Conservation (phyloP, 2,888 invertebrate genomes). For the Isotomurus palustris region DNA sequence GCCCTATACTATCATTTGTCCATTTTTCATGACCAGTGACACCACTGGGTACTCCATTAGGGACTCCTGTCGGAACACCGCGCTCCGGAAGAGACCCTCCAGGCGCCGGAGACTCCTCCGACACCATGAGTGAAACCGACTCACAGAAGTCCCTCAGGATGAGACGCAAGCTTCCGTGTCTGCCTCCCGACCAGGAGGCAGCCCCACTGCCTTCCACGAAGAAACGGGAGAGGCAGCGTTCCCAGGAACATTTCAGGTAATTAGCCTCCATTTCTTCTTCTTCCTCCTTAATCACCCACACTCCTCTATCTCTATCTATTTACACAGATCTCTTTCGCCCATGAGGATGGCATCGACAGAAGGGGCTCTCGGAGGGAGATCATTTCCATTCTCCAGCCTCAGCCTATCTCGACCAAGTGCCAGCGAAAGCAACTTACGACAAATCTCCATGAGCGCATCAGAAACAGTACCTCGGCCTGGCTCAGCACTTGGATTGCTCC, state of each 20-base stretch:
- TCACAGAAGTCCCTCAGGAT: constrained; percentile 53
- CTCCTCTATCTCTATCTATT: too few species aligned
- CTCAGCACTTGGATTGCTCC: constrained; percentile 51
- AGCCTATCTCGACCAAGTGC: constrained; percentile 51
- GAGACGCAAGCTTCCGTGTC: constrained; percentile 53
- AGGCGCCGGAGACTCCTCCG: constrained; percentile 51
- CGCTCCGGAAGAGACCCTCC: constrained; percentile 49
- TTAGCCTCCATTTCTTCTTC: too few species aligned
- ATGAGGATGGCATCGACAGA: constrained; percentile 48
- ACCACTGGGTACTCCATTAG: constrained; percentile 49
- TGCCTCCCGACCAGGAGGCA: constrained; percentile 54
- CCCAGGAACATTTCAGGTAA: constrained; percentile 49
- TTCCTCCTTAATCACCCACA: too few species aligned
- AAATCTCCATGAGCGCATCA: constrained; percentile 48
- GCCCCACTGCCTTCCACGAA: constrained; percentile 51
- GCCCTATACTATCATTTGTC: constrained; percentile 27
- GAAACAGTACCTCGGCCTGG: constrained; percentile 51
- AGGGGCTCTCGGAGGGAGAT: constrained; percentile 39
- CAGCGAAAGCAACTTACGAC: constrained; percentile 53
- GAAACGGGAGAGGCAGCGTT: constrained; percentile 49
- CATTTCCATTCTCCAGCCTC: constrained; percentile 47
- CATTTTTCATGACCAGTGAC: constrained; percentile 48
- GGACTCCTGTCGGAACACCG: constrained; percentile 49
- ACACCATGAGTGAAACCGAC: constrained; percentile 54
- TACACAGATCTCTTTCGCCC: constrained; percentile 50